A percentile compares a stretch with the other conserved stretches of the same genome.
Evolutionary conservation across 2,113 vertebrate species (phyloP).

Genomic region (Laterallus jamaicensis): DNA sequence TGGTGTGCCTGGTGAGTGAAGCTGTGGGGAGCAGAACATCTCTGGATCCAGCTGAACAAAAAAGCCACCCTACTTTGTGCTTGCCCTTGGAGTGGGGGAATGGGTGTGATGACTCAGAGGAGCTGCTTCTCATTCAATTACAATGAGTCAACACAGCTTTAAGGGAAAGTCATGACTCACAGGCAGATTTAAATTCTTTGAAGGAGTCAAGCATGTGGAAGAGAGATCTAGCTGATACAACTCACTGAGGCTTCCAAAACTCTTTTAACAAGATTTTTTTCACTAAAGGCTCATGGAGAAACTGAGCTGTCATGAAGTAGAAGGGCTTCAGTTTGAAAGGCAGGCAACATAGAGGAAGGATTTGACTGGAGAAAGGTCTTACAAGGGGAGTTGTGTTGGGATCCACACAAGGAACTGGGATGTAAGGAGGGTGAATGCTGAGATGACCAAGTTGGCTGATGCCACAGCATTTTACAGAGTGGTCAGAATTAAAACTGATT

Average conservation of each 20-base stretch:
- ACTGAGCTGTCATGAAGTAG: background rate
- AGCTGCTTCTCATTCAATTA: background rate
- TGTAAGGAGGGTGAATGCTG: background rate
- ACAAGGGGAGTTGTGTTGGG: background rate
- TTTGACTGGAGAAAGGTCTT: background rate
- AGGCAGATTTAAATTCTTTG: background rate
- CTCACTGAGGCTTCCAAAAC: background rate
- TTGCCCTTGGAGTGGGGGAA: background rate
- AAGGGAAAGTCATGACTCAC: conserved; percentile 12
- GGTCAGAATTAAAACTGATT: background rate
- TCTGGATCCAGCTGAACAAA: background rate
- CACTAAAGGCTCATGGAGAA: background rate
- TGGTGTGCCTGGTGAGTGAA: background rate
- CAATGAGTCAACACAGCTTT: background rate
- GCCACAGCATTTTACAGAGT: background rate
- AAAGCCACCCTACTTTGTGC: background rate
- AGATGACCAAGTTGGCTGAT: background rate
- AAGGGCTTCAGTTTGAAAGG: background rate
- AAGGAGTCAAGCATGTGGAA: background rate
- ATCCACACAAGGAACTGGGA: background rate
- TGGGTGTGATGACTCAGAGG: conserved; percentile 7
- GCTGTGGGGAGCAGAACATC: background rate
- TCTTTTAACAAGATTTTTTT: background rate
- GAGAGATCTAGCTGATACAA: background rate
- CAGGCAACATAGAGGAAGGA: background rate